Evolutionary conservation across 2,113 vertebrate genomes (phyloP).

Genomic region (Sceloporus tristichus): DNA sequence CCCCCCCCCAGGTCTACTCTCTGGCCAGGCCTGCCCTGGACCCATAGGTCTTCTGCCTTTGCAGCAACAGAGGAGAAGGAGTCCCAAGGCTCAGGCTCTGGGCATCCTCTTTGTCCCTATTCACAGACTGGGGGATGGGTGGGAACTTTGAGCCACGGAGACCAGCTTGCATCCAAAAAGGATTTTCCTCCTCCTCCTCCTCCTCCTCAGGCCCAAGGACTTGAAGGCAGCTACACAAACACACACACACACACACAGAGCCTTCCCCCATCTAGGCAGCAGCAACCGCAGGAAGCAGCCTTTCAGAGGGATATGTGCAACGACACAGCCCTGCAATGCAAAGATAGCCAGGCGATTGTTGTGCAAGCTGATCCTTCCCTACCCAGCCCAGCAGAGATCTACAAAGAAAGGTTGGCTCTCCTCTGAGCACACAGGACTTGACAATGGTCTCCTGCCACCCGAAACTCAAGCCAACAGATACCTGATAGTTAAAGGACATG

Average conservation of each 20-base stretch:
- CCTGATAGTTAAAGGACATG: neutral
- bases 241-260: too few species aligned
- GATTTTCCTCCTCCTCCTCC: conserved; percentile 28
- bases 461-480: conserved; percentile 23
- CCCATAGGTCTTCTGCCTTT: neutral
- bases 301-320: neutral
- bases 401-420: conserved; percentile 79
- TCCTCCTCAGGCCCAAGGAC: neutral
- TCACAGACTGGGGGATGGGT: conserved; percentile 66
- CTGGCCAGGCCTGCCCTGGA: neutral
- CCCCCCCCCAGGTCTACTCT: neutral
- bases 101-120: conserved; percentile 38
- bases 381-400: conserved; percentile 60
- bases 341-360: conserved; percentile 47
- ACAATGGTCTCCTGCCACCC: conserved; percentile 51
- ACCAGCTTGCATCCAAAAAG: conserved; percentile 54
- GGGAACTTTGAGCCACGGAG: conserved; percentile 61
- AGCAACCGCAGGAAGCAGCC: conserved; percentile 2
- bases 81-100: conserved; percentile 28
- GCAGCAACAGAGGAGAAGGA: too few species aligned
- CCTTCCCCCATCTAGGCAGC: conserved; percentile 18
- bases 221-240: too few species aligned
- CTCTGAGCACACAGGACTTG: conserved; percentile 69
- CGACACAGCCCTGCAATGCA: conserved; percentile 32
- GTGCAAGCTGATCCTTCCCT: conserved; percentile 72